phyloP scores from a whole-genome alignment of 1,140 invertebrate species.

The Drosophila orena region DNA sequence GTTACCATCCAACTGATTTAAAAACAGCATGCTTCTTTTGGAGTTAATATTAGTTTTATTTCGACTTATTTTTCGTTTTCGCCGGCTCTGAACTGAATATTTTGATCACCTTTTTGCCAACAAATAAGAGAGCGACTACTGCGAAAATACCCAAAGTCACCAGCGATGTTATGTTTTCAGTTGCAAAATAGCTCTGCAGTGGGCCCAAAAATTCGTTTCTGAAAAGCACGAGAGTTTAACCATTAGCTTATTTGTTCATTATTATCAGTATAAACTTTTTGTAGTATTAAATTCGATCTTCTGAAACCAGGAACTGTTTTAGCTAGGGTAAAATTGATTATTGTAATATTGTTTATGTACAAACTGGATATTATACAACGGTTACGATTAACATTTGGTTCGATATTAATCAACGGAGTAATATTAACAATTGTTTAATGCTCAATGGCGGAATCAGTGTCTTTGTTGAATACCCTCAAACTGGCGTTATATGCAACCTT shows the following conservation, averaged over 20 bases:
- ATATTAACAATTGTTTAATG: background rate
- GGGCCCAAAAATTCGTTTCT: slow-evolving; percentile 50
- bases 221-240: slow-evolving; percentile 11
- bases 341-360: slow-evolving; percentile 19
- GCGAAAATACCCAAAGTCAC: slow-evolving; percentile 23
- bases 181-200: slow-evolving; percentile 30
- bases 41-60: slow-evolving; percentile 14
- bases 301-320: slow-evolving; percentile 23
- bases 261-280: background rate
- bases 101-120: slow-evolving; percentile 32
- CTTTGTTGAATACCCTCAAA: slow-evolving; percentile 1
- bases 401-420: background rate
- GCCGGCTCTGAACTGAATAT: slow-evolving; percentile 19
- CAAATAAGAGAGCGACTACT: slow-evolving; percentile 23
- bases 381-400: slow-evolving; percentile 21
- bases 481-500: slow-evolving; percentile 25
- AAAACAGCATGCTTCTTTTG: background rate
- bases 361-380: slow-evolving; percentile 37
- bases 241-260: background rate
- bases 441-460: background rate
- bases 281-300: slow-evolving; percentile 24
- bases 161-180: slow-evolving; percentile 27
- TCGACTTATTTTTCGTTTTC: slow-evolving; percentile 54
- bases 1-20: background rate
- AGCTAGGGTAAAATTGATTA: slow-evolving; percentile 18